These are phyloP conservation scores for Hemithea aestivaria DNA, from an alignment of 2,888 invertebrate species.

Conservation along the genomic window DNA sequence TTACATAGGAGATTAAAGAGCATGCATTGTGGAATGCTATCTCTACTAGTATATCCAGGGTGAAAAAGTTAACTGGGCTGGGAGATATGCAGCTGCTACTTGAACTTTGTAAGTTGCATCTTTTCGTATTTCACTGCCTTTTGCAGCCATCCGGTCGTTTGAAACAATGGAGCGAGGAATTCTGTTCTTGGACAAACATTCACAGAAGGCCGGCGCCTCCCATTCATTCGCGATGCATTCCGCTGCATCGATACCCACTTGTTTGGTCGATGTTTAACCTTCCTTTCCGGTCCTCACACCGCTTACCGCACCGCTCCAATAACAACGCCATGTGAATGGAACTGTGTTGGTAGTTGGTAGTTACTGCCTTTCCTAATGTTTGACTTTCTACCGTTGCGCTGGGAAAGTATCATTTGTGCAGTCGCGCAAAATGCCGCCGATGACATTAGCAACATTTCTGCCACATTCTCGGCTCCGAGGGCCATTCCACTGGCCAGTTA, in stretches of 20 bases:
- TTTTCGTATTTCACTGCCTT: slow-evolving; percentile 31
- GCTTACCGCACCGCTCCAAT: slow-evolving; percentile 46
- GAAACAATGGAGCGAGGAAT: slow-evolving; percentile 64
- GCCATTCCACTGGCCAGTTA: slow-evolving; percentile 34
- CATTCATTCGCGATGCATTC: slow-evolving; percentile 51
- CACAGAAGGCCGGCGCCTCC: slow-evolving; percentile 51
- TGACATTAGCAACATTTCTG: slow-evolving; percentile 58
- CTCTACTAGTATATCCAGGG: too few relatives aligned
- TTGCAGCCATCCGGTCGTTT: slow-evolving; percentile 26
- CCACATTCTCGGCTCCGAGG: slow-evolving; percentile 38
- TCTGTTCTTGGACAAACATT: slow-evolving; percentile 58
- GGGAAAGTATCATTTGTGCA: slow-evolving; percentile 67
- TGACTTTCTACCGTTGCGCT: slow-evolving; percentile 67
- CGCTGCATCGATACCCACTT: slow-evolving; percentile 48
- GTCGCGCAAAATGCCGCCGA: slow-evolving; percentile 51
- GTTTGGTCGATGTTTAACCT: slow-evolving; percentile 60
- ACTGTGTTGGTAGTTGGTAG: slow-evolving; percentile 37
- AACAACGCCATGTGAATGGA: slow-evolving; percentile 61
- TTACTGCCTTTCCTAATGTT: slow-evolving; percentile 55
- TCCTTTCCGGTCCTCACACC: slow-evolving; percentile 57
- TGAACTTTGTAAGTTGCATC: slow-evolving; percentile 23
- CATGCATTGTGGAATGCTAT: too few relatives aligned
- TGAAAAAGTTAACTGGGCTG: too few relatives aligned
- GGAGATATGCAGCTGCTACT: slow-evolving; percentile 4
- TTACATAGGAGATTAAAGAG: too few relatives aligned